Conservation (phyloP, 2,113 vertebrate genomes). For the Charadrius vociferus region DNA sequence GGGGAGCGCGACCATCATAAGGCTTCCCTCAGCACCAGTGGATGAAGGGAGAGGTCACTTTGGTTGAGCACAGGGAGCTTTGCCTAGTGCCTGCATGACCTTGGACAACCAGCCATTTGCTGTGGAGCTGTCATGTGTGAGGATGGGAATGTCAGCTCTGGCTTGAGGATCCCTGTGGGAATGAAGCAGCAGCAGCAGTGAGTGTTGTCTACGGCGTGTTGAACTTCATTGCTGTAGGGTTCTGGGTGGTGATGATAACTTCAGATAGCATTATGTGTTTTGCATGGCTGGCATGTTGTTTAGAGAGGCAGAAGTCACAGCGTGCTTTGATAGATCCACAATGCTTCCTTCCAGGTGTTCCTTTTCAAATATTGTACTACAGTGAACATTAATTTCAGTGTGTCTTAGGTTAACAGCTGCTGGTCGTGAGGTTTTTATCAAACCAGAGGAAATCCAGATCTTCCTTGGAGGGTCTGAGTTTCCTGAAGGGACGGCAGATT, state of each 20-base stretch:
- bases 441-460: not conserved
- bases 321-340: not conserved
- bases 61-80: not conserved
- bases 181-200: not conserved
- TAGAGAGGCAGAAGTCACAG: not conserved
- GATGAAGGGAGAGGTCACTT: not conserved
- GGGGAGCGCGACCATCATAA: not conserved
- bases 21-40: not conserved
- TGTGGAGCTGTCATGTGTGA: not conserved
- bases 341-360: not conserved
- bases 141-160: not conserved
- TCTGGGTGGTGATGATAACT: fast-evolving
- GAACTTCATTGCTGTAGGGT: not conserved
- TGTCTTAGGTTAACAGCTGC: not conserved
- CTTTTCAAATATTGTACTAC: not conserved
- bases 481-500: not conserved
- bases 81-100: fast-evolving
- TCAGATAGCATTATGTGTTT: fast-evolving
- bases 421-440: not conserved
- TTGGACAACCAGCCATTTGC: not conserved
- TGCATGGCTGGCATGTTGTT: not conserved
- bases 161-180: not conserved
- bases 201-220: fast-evolving
- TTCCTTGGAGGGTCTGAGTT: not conserved
- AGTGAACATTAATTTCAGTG: not conserved